Evolutionary conservation across 2,888 invertebrate species (phyloP).

Genomic region (Pecten maximus): DNA sequence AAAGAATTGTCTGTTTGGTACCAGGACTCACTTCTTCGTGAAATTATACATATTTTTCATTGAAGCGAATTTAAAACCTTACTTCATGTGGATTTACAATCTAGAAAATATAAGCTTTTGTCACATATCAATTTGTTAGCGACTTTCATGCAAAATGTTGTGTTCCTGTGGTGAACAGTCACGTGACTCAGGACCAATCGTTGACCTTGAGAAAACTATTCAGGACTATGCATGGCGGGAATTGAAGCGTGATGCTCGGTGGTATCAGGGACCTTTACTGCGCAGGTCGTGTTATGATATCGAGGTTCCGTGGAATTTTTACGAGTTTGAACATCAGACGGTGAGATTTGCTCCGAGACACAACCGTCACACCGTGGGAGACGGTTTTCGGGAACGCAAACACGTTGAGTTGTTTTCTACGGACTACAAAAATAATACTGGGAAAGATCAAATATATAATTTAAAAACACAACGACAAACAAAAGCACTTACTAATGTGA

Average conservation of each 20-base stretch:
- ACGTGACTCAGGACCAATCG: conserved; percentile 65
- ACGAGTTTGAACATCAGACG: conserved; percentile 71
- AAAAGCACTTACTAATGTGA: conserved; percentile 68
- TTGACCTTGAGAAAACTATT: conserved; percentile 68
- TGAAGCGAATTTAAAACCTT: too few species aligned
- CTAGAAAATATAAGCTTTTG: not conserved
- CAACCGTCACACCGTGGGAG: conserved; percentile 48
- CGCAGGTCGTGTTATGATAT: conserved; percentile 65
- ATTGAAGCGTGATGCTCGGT: conserved; percentile 67
- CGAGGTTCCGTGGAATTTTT: conserved; percentile 73
- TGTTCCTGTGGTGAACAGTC: conserved; percentile 63
- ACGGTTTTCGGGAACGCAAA: conserved; percentile 66
- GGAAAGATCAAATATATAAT: conserved; percentile 72
- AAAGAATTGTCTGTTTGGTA: not conserved
- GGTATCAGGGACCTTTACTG: conserved; percentile 65
- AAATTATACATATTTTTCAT: not conserved
- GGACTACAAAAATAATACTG: conserved; percentile 70
- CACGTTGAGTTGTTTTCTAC: conserved; percentile 71
- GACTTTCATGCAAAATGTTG: conserved; percentile 55
- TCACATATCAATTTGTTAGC: not conserved
- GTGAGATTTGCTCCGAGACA: conserved; percentile 63
- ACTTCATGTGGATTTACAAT: not conserved
- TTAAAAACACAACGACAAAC: conserved; percentile 71
- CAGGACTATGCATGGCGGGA: conserved; percentile 72
- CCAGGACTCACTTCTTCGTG: not conserved